Conservation (phyloP, 2,113 vertebrate species). For the Regulus satrapa region DNA sequence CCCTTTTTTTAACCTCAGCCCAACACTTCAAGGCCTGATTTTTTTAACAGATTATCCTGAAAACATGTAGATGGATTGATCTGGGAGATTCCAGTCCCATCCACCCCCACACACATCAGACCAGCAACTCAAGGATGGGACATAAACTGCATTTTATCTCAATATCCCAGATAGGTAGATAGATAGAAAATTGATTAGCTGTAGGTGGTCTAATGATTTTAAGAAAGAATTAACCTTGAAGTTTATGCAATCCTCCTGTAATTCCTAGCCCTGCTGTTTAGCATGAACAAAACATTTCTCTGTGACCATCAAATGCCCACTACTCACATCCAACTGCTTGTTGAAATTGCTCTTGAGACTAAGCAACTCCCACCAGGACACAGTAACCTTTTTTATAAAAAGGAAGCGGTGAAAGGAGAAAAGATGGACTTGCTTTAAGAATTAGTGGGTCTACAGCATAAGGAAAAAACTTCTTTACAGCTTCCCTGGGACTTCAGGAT, state of each 20-base stretch:
- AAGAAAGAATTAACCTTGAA: not conserved
- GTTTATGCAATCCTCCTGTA: not conserved
- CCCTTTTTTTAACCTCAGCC: not conserved
- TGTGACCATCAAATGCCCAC: not conserved
- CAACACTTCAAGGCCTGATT: not conserved
- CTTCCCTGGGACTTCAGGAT: conserved; percentile 66
- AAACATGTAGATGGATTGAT: not conserved
- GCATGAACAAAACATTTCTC: not conserved
- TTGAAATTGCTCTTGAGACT: not conserved
- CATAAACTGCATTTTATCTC: not conserved
- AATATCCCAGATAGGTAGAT: not conserved
- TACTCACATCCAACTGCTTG: not conserved
- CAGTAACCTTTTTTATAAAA: not conserved
- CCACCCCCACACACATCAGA: not conserved
- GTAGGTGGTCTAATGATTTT: not conserved
- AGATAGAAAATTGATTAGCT: not conserved
- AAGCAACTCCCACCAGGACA: not conserved
- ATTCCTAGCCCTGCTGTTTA: not conserved
- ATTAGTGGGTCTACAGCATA: not conserved
- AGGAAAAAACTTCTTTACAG: conserved; percentile 20
- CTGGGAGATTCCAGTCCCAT: not conserved
- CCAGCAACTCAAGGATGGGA: not conserved
- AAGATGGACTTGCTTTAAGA: not conserved
- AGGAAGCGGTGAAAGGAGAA: not conserved
- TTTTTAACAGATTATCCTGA: not conserved